phyloP scores from a whole-genome alignment of 2,888 invertebrate genomes.

The Lepidocyrtoides sp. region DNA sequence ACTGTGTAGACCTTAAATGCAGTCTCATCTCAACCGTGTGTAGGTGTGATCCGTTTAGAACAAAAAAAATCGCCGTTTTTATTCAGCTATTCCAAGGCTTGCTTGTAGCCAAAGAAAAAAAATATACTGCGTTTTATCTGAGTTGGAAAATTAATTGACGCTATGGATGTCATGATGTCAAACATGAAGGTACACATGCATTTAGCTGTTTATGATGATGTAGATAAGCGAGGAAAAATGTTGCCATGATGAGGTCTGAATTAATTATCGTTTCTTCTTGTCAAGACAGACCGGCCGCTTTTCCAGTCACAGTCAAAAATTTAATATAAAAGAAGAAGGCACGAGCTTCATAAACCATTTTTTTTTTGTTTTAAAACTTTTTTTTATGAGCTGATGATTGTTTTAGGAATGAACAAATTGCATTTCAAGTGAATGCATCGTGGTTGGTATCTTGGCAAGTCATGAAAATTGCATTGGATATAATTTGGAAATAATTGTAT shows the following conservation, averaged over 20 bases:
- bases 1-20: neutral
- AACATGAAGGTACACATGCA: neutral
- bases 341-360: slow-evolving; percentile 46
- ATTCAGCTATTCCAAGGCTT: no score
- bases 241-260: slow-evolving; percentile 23
- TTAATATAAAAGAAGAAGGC: slow-evolving; percentile 9
- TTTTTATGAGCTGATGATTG: slow-evolving; percentile 61
- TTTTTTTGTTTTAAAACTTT: neutral
- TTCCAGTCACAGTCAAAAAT: slow-evolving; percentile 10
- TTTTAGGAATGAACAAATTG: slow-evolving; percentile 46
- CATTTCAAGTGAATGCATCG: slow-evolving; percentile 42
- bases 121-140: no score
- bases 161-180: neutral
- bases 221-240: neutral
- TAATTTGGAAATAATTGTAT: slow-evolving; percentile 34
- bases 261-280: slow-evolving; percentile 42
- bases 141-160: neutral
- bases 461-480: slow-evolving; percentile 52
- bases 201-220: neutral
- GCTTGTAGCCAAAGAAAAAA: no score
- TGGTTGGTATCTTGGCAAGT: slow-evolving; percentile 52
- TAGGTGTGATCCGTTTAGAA: no score
- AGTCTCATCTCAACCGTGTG: no score
- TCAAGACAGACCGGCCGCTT: neutral
- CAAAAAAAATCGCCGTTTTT: no score